Percentiles rank a stretch among this genome's conserved stretches.
phyloP scores from a whole-genome alignment of 2,113 vertebrate species.

The Odontophorus gujanensis region DNA sequence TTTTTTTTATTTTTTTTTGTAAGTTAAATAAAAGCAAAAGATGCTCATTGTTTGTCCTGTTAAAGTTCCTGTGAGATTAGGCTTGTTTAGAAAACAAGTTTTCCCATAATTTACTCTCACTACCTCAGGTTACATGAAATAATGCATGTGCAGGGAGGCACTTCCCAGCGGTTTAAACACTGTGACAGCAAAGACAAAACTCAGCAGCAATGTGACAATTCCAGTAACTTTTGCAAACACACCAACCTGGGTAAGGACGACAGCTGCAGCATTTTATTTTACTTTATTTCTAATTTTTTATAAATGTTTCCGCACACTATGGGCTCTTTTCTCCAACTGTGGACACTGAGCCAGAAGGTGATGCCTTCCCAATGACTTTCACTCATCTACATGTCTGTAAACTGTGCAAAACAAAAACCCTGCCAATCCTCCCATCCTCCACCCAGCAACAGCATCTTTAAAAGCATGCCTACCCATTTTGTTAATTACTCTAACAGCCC shows the following conservation, averaged over 20 bases:
- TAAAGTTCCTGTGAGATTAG: constrained; percentile 49
- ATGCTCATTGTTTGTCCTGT: constrained; percentile 1
- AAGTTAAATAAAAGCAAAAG: background rate
- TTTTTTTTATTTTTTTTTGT: too few species aligned
- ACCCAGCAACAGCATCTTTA: background rate
- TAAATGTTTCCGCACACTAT: background rate
- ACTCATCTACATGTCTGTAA: background rate
- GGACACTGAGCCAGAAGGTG: background rate
- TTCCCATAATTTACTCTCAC: constrained; percentile 8
- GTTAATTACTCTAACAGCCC: constrained; percentile 56
- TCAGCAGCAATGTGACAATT: background rate
- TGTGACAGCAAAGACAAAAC: background rate
- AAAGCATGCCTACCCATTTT: background rate
- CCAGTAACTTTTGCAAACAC: background rate
- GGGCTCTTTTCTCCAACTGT: background rate
- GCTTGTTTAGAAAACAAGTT: background rate
- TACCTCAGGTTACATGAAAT: background rate
- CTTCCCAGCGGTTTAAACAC: background rate
- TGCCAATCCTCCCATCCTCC: background rate
- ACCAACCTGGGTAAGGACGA: background rate
- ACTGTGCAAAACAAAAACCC: background rate
- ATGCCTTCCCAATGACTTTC: background rate
- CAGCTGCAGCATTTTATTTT: background rate
- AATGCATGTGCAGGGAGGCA: background rate
- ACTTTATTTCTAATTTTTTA: background rate